phyloP scores from a whole-genome alignment of 2,113 vertebrate genomes.

The Neolamprologus caudopunctatus region DNA sequence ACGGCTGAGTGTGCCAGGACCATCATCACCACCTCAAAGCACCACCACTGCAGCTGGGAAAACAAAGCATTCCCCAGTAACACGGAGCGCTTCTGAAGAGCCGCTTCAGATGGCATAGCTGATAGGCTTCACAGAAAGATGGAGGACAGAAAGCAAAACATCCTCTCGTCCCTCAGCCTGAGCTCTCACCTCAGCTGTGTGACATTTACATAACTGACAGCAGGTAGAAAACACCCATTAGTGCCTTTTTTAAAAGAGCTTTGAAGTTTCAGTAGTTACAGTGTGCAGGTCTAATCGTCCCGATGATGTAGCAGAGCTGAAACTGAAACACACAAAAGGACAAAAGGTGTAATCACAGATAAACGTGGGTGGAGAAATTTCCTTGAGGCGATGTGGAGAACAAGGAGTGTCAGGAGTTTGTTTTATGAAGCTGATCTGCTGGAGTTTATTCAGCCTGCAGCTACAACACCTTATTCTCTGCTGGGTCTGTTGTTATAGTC shows the following conservation, averaged over 20 bases:
- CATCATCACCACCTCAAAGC: constrained; percentile 1
- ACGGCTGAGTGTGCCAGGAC: neutral
- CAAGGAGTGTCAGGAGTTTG: neutral
- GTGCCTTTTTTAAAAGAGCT: neutral
- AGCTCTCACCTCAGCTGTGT: neutral
- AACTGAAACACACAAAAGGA: neutral
- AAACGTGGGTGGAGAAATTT: neutral
- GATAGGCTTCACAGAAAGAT: neutral
- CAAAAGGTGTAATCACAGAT: constrained; percentile 5
- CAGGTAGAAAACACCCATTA: constrained; percentile 9
- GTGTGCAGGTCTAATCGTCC: neutral
- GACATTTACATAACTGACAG: neutral
- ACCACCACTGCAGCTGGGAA: constrained; percentile 12
- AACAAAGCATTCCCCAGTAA: constrained; percentile 11
- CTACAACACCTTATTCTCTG: neutral
- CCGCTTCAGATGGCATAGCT: neutral
- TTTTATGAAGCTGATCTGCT: neutral
- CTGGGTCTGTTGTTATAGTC: neutral
- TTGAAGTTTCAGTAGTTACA: constrained; percentile 8
- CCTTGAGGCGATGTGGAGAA: neutral
- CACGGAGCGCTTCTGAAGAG: neutral
- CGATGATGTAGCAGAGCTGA: neutral
- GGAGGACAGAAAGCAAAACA: constrained; percentile 31
- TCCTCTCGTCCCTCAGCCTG: neutral
- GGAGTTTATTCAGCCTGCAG: neutral